Conservation (phyloP, 2,888 invertebrate species). For the Ceriagrion tenellum region DNA sequence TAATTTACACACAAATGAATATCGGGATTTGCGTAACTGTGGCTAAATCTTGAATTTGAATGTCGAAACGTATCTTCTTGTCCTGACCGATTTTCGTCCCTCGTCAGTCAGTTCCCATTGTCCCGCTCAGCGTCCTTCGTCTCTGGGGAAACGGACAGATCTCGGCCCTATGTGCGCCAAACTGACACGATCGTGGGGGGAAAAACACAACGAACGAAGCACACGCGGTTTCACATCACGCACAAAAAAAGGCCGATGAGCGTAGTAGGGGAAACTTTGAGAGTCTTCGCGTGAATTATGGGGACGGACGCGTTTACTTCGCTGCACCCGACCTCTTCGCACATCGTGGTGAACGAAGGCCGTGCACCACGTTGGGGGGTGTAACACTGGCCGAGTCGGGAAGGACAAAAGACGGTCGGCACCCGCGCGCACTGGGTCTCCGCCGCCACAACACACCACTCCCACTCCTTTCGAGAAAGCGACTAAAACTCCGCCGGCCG, state of each 20-base stretch:
- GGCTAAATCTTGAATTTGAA: too few species aligned
- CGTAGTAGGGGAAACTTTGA: background rate
- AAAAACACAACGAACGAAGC: background rate
- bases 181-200: background rate
- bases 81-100: background rate
- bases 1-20: too few species aligned
- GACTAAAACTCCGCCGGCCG: constrained; percentile 39
- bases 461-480: constrained; percentile 39
- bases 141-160: background rate
- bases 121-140: background rate
- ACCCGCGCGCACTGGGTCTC: constrained; percentile 3
- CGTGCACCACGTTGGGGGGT: too few species aligned
- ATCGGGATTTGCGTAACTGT: too few species aligned
- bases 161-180: background rate
- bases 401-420: background rate
- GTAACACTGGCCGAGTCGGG: background rate
- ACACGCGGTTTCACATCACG: background rate
- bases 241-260: background rate
- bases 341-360: too few species aligned
- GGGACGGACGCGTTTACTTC: background rate
- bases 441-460: background rate
- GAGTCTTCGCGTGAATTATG: background rate
- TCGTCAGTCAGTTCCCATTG: background rate
- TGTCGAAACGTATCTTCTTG: too few species aligned
- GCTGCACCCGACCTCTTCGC: background rate